A percentile compares a stretch with the other conserved stretches of the same genome.
phyloP scores from a whole-genome alignment of 2,888 invertebrate species.

The Zygaena filipendulae region DNA sequence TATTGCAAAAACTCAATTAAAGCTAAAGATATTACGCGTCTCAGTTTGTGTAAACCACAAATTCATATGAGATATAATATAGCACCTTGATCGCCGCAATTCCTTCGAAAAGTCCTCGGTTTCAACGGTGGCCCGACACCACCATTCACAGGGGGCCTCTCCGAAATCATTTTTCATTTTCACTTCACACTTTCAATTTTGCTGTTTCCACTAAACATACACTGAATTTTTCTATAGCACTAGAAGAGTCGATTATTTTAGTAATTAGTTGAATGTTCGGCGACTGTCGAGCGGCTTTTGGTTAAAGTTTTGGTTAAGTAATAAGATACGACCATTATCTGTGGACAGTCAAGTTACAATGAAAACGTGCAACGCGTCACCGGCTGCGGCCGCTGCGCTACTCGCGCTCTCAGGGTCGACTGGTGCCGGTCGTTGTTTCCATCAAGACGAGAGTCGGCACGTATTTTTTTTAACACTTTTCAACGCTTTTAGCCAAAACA shows the following conservation, averaged over 20 bases:
- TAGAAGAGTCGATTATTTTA: constrained; percentile 6
- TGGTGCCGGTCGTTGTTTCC: constrained; percentile 40
- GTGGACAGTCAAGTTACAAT: constrained; percentile 1
- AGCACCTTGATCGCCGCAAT: constrained; percentile 70
- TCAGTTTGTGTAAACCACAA: background rate
- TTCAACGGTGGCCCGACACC: constrained; percentile 48
- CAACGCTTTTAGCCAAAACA: constrained; percentile 35
- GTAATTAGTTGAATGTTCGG: constrained; percentile 16
- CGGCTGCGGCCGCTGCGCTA: no score
- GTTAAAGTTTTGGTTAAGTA: background rate
- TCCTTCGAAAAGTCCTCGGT: constrained; percentile 62
- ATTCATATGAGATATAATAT: background rate
- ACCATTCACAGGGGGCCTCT: constrained; percentile 51
- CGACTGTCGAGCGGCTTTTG: constrained; percentile 4
- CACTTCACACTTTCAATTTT: no score
- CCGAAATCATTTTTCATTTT: constrained; percentile 56
- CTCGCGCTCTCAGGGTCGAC: constrained; percentile 56
- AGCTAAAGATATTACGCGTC: no score
- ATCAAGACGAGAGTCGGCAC: constrained; percentile 30
- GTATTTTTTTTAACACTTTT: constrained; percentile 44
- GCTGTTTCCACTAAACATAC: constrained; percentile 21
- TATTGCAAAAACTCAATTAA: no score
- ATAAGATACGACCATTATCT: background rate
- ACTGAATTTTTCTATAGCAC: constrained; percentile 20
- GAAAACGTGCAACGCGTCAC: constrained; percentile 31